These are phyloP conservation scores for Labeo calbasu DNA, from an alignment of 2,797 vertebrate species.

Conservation along the genomic window DNA sequence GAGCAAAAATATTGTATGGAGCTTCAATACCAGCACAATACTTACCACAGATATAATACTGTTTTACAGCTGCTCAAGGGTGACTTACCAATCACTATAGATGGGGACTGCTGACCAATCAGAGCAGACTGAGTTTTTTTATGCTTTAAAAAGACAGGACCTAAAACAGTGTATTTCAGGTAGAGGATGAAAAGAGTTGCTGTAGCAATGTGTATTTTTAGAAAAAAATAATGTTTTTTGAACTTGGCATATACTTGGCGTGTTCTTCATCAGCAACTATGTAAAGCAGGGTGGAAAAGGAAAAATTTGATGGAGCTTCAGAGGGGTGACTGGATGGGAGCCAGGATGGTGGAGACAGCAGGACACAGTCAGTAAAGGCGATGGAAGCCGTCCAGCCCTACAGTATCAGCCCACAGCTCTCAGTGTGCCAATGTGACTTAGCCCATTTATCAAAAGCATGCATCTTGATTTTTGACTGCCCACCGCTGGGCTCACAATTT, in stretches of 20 bases:
- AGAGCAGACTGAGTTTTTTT: background rate
- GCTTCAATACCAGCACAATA: background rate
- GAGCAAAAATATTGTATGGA: background rate
- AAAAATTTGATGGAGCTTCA: slow-evolving; percentile 4
- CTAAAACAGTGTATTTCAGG: background rate
- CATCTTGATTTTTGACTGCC: slow-evolving; percentile 24
- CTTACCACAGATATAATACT: background rate
- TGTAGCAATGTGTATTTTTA: background rate
- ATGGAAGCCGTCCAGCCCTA: slow-evolving; percentile 41
- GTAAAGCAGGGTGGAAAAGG: slow-evolving; percentile 37
- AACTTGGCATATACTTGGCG: background rate
- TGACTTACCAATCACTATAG: background rate
- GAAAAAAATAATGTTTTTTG: background rate
- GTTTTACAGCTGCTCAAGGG: background rate
- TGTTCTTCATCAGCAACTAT: slow-evolving; percentile 30
- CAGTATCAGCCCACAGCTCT: slow-evolving; percentile 28
- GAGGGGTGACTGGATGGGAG: slow-evolving; percentile 28
- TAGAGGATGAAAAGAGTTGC: background rate
- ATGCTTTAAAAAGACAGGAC: background rate
- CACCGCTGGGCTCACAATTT: slow-evolving; percentile 19
- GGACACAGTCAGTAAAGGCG: background rate
- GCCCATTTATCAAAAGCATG: slow-evolving; percentile 49
- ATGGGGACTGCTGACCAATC: background rate
- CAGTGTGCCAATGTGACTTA: slow-evolving; percentile 16
- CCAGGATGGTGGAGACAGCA: slow-evolving; percentile 4